Evolutionary conservation across 2,888 invertebrate genomes (phyloP), one percentile per base, ranked within the genome.

Genomic region (Ramazzottius varieornatus): DNA sequence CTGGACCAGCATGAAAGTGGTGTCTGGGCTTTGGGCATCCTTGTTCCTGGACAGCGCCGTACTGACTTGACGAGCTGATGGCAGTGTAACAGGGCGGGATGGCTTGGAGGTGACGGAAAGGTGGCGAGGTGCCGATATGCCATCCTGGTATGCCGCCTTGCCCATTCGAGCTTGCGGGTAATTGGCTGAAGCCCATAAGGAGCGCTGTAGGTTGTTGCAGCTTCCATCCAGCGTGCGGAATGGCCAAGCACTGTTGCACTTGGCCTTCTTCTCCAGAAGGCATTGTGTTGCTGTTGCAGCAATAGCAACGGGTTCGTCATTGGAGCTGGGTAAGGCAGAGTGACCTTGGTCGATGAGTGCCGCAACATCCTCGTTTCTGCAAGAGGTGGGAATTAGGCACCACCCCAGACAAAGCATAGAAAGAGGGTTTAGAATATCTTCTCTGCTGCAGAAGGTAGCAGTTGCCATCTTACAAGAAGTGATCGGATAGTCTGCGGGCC

Each of bases 1-100:
- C 69, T 73, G 73, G 72, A 73, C 73, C 67, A 73, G 70, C 67
- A 73, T 67, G 46, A 70, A 69, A 68, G 73, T 74, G 71, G 71
- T 72, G 68, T 70, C 33, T 63, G 32, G 46, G 20, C 33, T 34
- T 24, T 16, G 32, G 4, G 4, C 4, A 24, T 54, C 29, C n/a
- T 16, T 4, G 24, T 29, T 54, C 4, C 4, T n/a, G 24, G n/a
- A 29, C 16, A 40, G 13, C 16, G 64, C 20, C 32, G 32, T 32
- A 32, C 33, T 64, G 33, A 64, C 40, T 16, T n/a, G 32, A 13
- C 64, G 40, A 16, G 64, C 20, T 54, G 54, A 54, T 4, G 54
- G 54, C 54, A 54, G 54, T 24, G 29, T 8, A 8, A 54, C 20
- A 4, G 54, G n/a, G 54, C 54, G 54, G 54, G 4, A 4, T 8